Conservation (phyloP, 2,113 vertebrate species). For the Dasyprocta punctata region DNA sequence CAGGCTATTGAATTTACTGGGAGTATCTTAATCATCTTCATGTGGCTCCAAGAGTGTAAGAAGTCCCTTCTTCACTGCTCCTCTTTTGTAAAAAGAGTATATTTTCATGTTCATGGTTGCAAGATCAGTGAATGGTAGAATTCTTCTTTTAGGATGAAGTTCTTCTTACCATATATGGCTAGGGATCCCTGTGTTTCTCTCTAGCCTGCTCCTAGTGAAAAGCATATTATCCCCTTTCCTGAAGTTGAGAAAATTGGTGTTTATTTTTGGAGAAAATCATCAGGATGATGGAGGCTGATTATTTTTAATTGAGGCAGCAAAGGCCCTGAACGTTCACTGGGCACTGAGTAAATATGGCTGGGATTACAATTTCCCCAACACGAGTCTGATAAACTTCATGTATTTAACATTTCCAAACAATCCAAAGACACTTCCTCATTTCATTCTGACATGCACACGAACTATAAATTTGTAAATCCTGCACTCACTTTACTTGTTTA, state of each 20-base stretch:
- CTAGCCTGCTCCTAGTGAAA: background rate
- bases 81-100: background rate
- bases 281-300: slow-evolving; percentile 53
- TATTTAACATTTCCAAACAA: slow-evolving; percentile 22
- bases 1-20: background rate
- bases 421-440: background rate
- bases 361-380: background rate
- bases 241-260: slow-evolving; percentile 51
- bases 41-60: background rate
- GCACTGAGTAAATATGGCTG: background rate
- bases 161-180: background rate
- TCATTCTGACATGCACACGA: background rate
- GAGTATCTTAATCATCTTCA: background rate
- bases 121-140: background rate
- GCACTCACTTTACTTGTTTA: background rate
- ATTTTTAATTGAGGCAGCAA: slow-evolving; percentile 9
- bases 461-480: background rate
- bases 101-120: background rate
- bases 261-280: slow-evolving; percentile 65
- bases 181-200: background rate
- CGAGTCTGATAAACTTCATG: background rate
- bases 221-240: slow-evolving; percentile 45
- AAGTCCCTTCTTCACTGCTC: background rate
- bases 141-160: background rate
- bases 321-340: background rate